Percentiles rank a stretch among this genome's conserved stretches.
Conservation (phyloP, 1,140 invertebrate species). For the Ridgeia piscesae region DNA sequence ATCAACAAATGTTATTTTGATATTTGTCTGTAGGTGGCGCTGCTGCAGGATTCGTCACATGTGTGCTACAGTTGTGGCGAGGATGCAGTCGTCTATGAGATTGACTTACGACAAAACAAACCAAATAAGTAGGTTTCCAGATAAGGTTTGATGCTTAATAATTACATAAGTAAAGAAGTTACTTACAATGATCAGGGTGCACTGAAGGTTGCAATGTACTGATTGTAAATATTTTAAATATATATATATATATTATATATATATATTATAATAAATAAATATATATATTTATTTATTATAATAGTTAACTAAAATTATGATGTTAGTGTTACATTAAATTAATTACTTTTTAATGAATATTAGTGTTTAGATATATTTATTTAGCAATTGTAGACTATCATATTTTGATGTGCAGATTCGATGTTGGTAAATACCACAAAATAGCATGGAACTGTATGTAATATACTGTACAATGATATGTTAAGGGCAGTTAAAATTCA, state of each 20-base stretch:
- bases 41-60: constrained; percentile 74
- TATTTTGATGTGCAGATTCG: no score
- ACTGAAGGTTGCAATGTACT: no score
- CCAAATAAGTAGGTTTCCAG: constrained; percentile 64
- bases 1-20: no score
- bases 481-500: not conserved
- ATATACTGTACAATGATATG: not conserved
- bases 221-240: no score
- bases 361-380: not conserved
- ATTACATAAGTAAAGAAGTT: not conserved
- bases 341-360: not conserved
- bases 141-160: not conserved
- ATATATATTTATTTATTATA: no score
- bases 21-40: constrained; percentile 64
- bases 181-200: no score
- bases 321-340: not conserved
- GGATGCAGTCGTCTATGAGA: constrained; percentile 77
- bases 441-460: no score
- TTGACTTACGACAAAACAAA: constrained; percentile 77
- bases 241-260: no score
- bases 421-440: no score
- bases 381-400: no score
- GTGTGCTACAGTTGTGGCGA: constrained; percentile 83
- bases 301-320: no score
- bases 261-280: no score